phyloP scores from a whole-genome alignment of 1,140 invertebrate genomes.

The Drosophila baimaii region DNA sequence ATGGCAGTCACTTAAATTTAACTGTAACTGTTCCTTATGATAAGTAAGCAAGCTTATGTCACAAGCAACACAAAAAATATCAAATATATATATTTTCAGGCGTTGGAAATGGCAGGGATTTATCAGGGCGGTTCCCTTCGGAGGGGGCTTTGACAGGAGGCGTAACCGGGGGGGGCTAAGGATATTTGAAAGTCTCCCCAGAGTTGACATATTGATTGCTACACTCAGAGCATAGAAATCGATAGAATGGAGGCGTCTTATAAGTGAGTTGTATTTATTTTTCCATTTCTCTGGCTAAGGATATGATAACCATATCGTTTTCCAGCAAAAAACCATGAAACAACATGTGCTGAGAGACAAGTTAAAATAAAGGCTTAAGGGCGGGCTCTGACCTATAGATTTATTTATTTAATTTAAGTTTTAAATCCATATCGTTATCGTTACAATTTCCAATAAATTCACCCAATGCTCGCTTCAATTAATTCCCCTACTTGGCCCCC shows the following conservation, averaged over 20 bases:
- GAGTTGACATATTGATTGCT: slow-evolving; percentile 31
- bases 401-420: no score
- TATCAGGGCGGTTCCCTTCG: not conserved
- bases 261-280: not conserved
- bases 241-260: slow-evolving; percentile 1
- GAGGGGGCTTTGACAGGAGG: slow-evolving; percentile 11
- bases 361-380: no score
- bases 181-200: slow-evolving; percentile 15
- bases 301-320: no score
- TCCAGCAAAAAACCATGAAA: no score
- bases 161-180: slow-evolving; percentile 16
- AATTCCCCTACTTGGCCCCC: not conserved
- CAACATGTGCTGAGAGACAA: no score
- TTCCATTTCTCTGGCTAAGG: not conserved
- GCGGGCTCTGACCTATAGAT: no score
- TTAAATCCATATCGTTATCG: no score
- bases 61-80: slow-evolving; percentile 25
- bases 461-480: not conserved
- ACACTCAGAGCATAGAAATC: slow-evolving; percentile 10
- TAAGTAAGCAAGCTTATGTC: slow-evolving; percentile 58
- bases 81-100: slow-evolving; percentile 14
- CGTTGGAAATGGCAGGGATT: slow-evolving; percentile 9
- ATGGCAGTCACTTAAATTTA: slow-evolving; percentile 59
- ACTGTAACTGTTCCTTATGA: slow-evolving; percentile 61
- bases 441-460: not conserved